Percentiles rank a stretch among this genome's conserved stretches.
Conservation (phyloP, 2,797 vertebrate genomes). For the Australoheros facetus region DNA sequence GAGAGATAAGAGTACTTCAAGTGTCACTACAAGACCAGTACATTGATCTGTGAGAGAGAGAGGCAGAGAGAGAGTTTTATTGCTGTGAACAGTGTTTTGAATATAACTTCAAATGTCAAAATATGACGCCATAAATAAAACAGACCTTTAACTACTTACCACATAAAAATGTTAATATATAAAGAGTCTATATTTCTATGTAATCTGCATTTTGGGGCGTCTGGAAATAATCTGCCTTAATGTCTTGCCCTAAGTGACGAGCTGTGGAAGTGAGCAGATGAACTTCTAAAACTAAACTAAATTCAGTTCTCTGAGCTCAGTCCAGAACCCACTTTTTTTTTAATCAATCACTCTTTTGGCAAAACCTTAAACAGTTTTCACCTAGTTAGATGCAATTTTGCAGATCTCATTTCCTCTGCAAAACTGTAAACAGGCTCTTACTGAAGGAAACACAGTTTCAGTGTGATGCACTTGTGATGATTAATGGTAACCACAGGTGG, state of each 20-base stretch:
- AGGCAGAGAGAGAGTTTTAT: conserved; percentile 44
- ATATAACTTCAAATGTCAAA: conserved; percentile 45
- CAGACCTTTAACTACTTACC: conserved; percentile 12
- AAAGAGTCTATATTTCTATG: background rate
- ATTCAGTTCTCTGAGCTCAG: background rate
- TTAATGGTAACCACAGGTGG: background rate
- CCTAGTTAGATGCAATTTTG: conserved; percentile 4
- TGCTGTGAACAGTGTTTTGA: conserved; percentile 46
- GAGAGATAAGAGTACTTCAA: conserved; percentile 77
- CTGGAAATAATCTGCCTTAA: background rate
- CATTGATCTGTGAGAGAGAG: conserved; percentile 74
- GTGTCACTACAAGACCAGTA: conserved; percentile 79
- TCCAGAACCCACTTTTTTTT: background rate
- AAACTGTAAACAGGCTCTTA: background rate
- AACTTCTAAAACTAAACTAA: background rate
- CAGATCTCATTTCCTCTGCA: background rate
- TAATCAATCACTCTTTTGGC: background rate
- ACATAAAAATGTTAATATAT: conserved; percentile 6
- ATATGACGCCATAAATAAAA: conserved; percentile 38
- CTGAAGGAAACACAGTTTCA: background rate
- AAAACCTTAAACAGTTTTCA: conserved; percentile 2
- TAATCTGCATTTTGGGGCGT: background rate
- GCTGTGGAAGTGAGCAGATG: background rate
- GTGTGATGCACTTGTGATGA: background rate
- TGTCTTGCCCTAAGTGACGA: background rate